A percentile compares a stretch with the other conserved stretches of the same genome.
These are phyloP conservation scores for Patella ulyssiponensis DNA, from an alignment of 2,888 invertebrate genomes.

Conservation along the genomic window DNA sequence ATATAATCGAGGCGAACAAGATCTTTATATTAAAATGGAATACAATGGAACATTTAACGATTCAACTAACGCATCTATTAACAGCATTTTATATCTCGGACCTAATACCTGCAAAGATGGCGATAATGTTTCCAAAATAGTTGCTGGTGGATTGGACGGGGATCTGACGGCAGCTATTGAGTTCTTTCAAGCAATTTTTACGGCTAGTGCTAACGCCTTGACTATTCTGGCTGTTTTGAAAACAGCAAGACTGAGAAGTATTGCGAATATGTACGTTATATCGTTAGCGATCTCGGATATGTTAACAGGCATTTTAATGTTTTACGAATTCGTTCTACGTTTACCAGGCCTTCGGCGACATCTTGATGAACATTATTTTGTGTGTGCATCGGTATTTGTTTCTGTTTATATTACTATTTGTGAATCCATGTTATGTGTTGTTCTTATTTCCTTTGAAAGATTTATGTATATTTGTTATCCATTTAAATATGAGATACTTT, in stretches of 20 bases:
- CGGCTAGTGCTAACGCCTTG: background rate
- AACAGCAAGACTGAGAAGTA: background rate
- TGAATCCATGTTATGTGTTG: constrained; percentile 3
- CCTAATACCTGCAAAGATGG: background rate
- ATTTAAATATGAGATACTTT: background rate
- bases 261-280: background rate
- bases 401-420: background rate
- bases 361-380: background rate
- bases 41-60: background rate
- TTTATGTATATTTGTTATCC: constrained; percentile 1
- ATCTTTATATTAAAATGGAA: background rate
- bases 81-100: background rate
- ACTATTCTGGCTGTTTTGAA: background rate
- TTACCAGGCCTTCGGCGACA: background rate
- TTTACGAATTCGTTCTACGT: background rate
- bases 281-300: background rate
- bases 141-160: too few relatives aligned
- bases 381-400: background rate
- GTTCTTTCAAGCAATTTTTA: background rate
- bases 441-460: background rate
- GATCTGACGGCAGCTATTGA: background rate
- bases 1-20: too few relatives aligned
- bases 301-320: background rate
- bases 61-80: too few relatives aligned
- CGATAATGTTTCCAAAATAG: background rate